Conservation (phyloP, 2,888 invertebrate species). For the Hipparchia semele region DNA sequence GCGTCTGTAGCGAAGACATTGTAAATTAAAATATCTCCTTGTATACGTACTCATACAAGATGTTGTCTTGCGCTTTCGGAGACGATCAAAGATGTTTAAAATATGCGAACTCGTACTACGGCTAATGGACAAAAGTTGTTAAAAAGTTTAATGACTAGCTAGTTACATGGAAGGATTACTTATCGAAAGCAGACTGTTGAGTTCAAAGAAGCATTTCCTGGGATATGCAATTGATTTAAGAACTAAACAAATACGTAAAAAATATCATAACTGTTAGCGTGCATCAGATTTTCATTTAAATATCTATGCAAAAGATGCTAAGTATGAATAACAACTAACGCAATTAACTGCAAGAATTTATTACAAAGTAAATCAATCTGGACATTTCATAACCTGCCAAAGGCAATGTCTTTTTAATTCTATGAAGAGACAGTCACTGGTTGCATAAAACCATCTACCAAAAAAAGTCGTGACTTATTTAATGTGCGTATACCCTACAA, state of each 20-base stretch:
- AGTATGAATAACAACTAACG: not conserved
- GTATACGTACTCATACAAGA: no score
- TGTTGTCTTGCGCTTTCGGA: no score
- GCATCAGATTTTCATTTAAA: not conserved
- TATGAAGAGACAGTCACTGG: not conserved
- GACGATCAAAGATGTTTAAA: not conserved
- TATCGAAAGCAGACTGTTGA: not conserved
- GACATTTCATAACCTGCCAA: not conserved
- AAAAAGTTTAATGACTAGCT: not conserved
- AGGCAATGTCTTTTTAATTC: not conserved
- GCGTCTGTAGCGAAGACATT: no score
- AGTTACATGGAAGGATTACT: not conserved
- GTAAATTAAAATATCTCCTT: no score
- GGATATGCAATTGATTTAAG: not conserved
- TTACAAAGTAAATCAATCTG: not conserved
- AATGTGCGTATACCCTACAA: not conserved
- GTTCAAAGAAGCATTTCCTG: not conserved
- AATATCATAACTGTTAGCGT: not conserved
- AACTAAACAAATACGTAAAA: not conserved
- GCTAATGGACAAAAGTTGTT: not conserved
- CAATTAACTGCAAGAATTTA: not conserved
- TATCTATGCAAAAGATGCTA: not conserved
- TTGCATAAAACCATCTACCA: not conserved
- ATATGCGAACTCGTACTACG: not conserved
- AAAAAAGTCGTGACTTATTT: conserved; percentile 6